Conservation (phyloP, 2,113 vertebrate species). For the Aptenodytes patagonicus region DNA sequence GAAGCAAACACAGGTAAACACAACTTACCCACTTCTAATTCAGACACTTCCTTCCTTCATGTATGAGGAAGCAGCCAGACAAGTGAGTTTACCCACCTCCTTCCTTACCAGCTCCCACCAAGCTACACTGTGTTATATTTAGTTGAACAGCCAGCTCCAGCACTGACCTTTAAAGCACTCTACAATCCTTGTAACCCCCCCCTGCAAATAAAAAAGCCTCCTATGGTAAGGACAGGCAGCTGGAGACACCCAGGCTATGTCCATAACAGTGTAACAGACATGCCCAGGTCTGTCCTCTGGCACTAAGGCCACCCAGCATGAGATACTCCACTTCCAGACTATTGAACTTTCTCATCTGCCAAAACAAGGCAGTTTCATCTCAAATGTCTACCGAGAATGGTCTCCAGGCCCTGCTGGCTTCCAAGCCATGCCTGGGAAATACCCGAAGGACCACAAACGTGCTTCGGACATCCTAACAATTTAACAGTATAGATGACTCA, state of each 20-base stretch:
- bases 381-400: background rate
- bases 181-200: background rate
- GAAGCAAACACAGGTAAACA: background rate
- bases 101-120: background rate
- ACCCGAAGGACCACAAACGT: conserved; percentile 6
- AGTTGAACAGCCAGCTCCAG: background rate
- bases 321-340: background rate
- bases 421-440: background rate
- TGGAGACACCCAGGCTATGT: background rate
- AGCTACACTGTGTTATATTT: background rate
- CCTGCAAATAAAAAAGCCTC: background rate
- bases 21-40: background rate
- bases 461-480: background rate
- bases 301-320: background rate
- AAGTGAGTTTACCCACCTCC: background rate
- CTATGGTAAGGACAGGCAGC: background rate
- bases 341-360: background rate
- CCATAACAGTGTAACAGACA: background rate
- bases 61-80: background rate
- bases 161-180: background rate
- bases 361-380: background rate
- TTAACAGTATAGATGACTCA: background rate
- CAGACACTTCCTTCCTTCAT: background rate
- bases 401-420: background rate
- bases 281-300: background rate